Base-by-base conservation (phyloP, 2,797 vertebrate genomes). In the Ceryle rudis region DNA sequence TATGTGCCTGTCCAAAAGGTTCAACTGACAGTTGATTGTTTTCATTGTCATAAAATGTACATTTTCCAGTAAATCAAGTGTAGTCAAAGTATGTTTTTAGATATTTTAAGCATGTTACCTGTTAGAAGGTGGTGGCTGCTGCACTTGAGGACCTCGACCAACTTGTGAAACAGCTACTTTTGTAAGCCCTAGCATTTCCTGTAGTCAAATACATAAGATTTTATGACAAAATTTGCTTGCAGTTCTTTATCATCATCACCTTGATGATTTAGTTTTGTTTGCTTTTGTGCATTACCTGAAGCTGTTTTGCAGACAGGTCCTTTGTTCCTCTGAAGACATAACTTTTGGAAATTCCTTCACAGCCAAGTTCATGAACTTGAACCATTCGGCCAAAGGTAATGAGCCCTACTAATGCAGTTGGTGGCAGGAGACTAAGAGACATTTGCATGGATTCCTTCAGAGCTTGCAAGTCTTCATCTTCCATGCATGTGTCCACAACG, bases 351-450 rank as follows among this genome's bases (percentile, higher is more conserved):
- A 99, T 99, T 15, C 99, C 99, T 96, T 99, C 99, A 84, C 99
- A 99, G 94, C 99, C 99, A 73, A 99, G 98, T 94, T 99, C 99
- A 21, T 99, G 99, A 62, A 99, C 99, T 97, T 99, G 99, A 6
- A 99, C 99, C 99, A 99, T 99, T 93, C 99, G 98, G 31, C 99
- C 99, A 82, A 99, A 99, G 39, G 99, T 99, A 95, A 99, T 99
- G 87, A 99, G 99, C 33, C 99, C 99, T 6, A 99, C 99, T 88
- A 99, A 98, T 0, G 99, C 99, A 0, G 99, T 99, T 66, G 99
- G 99, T 39, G 99, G 99, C 94, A 99, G 97, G 61, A 99, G 98
- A 81, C 99, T 99, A 66, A 99, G 98, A 0, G 99, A 99, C 99
- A 99, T 99, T 95, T 99, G 99, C 98, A 99, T 98, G 8, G 99